These are phyloP conservation scores for Spisula subtruncata DNA, from an alignment of 2,888 invertebrate genomes.

Conservation along the genomic window DNA sequence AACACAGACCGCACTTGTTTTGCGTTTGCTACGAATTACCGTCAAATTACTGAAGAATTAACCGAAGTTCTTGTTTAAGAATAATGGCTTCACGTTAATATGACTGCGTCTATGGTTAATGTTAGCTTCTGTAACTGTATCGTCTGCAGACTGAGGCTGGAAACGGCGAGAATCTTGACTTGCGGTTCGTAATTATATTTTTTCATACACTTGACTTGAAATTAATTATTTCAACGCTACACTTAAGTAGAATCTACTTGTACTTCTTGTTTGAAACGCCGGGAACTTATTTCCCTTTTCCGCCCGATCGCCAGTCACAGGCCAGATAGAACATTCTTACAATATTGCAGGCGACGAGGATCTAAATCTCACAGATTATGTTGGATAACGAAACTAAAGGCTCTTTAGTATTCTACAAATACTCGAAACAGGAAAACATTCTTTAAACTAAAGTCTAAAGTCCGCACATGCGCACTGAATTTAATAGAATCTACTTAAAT, in stretches of 20 bases:
- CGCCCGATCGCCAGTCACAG: conserved; percentile 22
- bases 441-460: conserved; percentile 3
- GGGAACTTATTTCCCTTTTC: not conserved
- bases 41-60: conserved; percentile 63
- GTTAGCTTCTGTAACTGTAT: not conserved
- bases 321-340: conserved; percentile 29
- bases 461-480: not conserved
- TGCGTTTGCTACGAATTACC: conserved; percentile 62
- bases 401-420: conserved; percentile 37
- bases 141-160: not conserved
- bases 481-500: not conserved
- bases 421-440: conserved; percentile 7
- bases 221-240: conserved; percentile 12
- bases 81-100: conserved; percentile 42
- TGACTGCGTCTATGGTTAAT: conserved; percentile 7
- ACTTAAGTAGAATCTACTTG: not conserved
- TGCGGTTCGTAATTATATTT: not conserved
- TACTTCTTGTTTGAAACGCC: not conserved
- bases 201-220: not conserved
- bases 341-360: conserved; percentile 55
- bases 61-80: conserved; percentile 53
- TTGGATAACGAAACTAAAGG: conserved; percentile 26
- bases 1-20: conserved; percentile 61
- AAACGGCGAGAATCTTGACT: not conserved
- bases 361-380: conserved; percentile 61